These are phyloP conservation scores for Eupeodes corollae DNA, from an alignment of 1,140 invertebrate genomes.

Conservation along the genomic window DNA sequence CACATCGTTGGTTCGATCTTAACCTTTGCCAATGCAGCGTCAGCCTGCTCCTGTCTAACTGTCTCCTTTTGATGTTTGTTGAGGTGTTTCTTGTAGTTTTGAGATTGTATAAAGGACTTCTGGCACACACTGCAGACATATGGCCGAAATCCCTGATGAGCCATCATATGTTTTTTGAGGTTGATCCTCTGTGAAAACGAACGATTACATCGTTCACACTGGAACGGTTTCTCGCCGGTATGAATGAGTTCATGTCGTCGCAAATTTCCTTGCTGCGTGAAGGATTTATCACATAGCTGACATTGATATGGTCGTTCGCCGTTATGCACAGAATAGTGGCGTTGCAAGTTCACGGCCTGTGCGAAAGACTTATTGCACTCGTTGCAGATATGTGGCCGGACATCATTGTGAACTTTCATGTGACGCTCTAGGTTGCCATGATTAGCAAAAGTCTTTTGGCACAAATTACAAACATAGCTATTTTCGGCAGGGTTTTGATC, in stretches of 20 bases:
- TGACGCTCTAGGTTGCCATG: conserved; percentile 32
- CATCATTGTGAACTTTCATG: conserved; percentile 35
- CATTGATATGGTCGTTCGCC: conserved; percentile 34
- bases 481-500: conserved; percentile 26
- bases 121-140: conserved; percentile 31
- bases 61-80: conserved; percentile 29
- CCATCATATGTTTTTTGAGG: conserved; percentile 35
- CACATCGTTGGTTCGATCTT: no score
- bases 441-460: conserved; percentile 32
- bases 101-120: conserved; percentile 32
- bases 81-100: conserved; percentile 32
- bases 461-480: conserved; percentile 33
- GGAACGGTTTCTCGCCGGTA: conserved; percentile 35
- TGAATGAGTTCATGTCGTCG: conserved; percentile 36
- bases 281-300: conserved; percentile 33
- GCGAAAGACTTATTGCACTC: conserved; percentile 33
- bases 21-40: no score
- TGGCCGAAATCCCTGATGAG: conserved; percentile 32
- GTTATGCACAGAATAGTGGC: conserved; percentile 33
- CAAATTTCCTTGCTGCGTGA: conserved; percentile 36
- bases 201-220: conserved; percentile 30
- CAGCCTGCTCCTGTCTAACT: no score
- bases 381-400: conserved; percentile 28
- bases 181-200: conserved; percentile 35
- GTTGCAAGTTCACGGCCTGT: conserved; percentile 34